Percentiles rank a stretch among this genome's conserved stretches.
Conservation (phyloP, 1,140 invertebrate species). For the Apolygus lucorum region DNA sequence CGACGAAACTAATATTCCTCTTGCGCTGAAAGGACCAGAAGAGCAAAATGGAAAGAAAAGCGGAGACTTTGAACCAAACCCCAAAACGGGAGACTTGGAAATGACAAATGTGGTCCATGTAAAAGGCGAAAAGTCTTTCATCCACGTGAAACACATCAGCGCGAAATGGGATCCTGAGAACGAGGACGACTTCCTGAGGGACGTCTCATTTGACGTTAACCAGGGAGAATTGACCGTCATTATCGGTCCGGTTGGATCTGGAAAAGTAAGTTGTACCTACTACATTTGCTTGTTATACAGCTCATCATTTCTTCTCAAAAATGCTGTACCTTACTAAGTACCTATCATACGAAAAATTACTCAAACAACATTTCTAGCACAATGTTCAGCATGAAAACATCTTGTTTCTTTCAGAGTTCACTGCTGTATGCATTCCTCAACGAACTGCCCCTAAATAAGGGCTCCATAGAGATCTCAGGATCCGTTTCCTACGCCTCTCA, state of each 20-base stretch:
- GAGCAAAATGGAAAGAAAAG: slow-evolving; percentile 36
- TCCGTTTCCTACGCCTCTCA: slow-evolving; percentile 62
- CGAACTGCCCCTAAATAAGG: slow-evolving; percentile 54
- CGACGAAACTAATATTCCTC: slow-evolving; percentile 42
- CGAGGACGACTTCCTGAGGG: slow-evolving; percentile 50
- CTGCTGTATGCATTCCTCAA: slow-evolving; percentile 47
- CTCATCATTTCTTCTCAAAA: too few species aligned
- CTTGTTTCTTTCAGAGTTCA: not conserved
- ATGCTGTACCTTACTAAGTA: too few species aligned
- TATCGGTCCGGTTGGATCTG: slow-evolving; percentile 72
- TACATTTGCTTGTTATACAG: too few species aligned
- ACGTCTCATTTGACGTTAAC: slow-evolving; percentile 53
- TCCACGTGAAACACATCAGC: slow-evolving; percentile 44
- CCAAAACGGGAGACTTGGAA: slow-evolving; percentile 30
- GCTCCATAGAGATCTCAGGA: slow-evolving; percentile 52
- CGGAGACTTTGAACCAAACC: slow-evolving; percentile 34
- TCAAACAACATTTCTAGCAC: too few species aligned
- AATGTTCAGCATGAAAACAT: too few species aligned
- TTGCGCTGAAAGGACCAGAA: not conserved
- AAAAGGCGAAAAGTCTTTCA: slow-evolving; percentile 10
- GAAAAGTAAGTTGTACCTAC: slow-evolving; percentile 62
- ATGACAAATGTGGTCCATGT: slow-evolving; percentile 27
- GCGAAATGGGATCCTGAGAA: slow-evolving; percentile 51
- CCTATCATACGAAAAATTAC: too few species aligned
- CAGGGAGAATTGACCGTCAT: slow-evolving; percentile 62